phyloP scores from a whole-genome alignment of 2,888 invertebrate genomes.

The Aspidapion aeneum region DNA sequence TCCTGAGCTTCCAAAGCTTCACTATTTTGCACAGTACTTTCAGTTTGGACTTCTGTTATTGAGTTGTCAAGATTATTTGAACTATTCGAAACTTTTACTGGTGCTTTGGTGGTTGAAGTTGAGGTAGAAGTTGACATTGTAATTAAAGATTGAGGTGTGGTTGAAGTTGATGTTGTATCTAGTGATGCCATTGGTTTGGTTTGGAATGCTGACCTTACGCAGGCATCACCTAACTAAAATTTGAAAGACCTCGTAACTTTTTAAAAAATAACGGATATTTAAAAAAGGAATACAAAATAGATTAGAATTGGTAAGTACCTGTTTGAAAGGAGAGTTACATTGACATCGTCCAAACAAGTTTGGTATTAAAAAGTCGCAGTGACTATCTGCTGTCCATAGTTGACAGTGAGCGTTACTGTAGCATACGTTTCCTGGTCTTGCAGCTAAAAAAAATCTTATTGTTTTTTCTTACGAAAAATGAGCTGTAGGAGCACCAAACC shows the following conservation, averaged over 20 bases:
- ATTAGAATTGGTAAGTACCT: no score
- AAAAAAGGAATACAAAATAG: not conserved
- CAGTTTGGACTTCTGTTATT: no score
- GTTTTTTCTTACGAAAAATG: not conserved
- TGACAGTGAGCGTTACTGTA: conserved; percentile 88
- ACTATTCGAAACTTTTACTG: conserved; percentile 9
- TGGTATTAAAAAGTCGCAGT: conserved; percentile 86
- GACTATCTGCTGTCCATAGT: conserved; percentile 77
- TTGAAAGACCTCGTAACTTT: not conserved
- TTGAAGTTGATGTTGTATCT: conserved; percentile 27
- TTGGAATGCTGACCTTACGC: conserved; percentile 52
- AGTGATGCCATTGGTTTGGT: conserved; percentile 31
- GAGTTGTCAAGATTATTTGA: no score
- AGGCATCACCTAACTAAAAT: conserved; percentile 55
- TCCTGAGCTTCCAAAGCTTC: not conserved
- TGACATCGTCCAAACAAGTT: conserved; percentile 86
- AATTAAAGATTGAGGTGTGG: conserved; percentile 34
- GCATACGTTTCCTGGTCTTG: conserved; percentile 81
- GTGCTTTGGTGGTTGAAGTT: conserved; percentile 38
- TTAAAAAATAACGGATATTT: not conserved
- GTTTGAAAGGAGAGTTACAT: conserved; percentile 66
- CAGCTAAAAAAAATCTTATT: conserved; percentile 60
- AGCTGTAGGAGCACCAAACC: not conserved
- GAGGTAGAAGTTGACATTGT: conserved; percentile 37
- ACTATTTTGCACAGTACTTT: no score